Evolutionary conservation across 2,113 vertebrate genomes (phyloP), one percentile per base, ranked within the genome.

Genomic region (Gallinago media): DNA sequence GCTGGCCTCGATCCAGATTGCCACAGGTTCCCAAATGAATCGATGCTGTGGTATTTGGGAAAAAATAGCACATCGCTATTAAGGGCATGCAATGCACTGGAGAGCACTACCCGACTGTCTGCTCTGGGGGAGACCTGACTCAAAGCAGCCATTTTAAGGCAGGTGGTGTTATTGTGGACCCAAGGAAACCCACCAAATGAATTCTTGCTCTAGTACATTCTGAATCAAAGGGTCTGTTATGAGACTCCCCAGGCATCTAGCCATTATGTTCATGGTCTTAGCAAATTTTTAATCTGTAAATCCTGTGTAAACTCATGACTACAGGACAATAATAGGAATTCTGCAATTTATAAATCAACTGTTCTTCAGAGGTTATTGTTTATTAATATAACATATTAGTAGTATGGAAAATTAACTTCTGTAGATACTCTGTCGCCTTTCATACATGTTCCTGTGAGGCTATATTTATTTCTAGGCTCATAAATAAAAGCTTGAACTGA

Each of bases 161-260:
- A 96, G 95, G 95, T 95, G 79, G 90, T 91, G 96, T 89, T 94
- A 78, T 85, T 96, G 88, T 88, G 96, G 94, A 44, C 59, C 44
- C 75, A 67, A 65, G 76, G 90, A 90, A 81, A 92, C 82, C 59
- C 90, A 92, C 59, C 56, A 86, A 67, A 78, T 92, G 92, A 93
- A 93, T 84, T 52, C 79, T 78, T 88, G 72, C 79, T 83, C 14
- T 7, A 11, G 47, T 59, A 72, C 40, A 59, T 77, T 85, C 79
- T 29, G 27, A 95, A 95, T 92, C 75, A 94, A 90, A 94, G 85
- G 47, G 47, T 63, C 89, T 92, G 66, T 85, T 94, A 18, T 88
- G 77, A 70, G 59, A 54, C 52, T 92, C 85, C 82, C 88, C 85
- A 90, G 94, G 75, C 79, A 74, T 80, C 68, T 27, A 49, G 55